Conservation (phyloP, 2,888 invertebrate species). For the Beris morrisii region DNA sequence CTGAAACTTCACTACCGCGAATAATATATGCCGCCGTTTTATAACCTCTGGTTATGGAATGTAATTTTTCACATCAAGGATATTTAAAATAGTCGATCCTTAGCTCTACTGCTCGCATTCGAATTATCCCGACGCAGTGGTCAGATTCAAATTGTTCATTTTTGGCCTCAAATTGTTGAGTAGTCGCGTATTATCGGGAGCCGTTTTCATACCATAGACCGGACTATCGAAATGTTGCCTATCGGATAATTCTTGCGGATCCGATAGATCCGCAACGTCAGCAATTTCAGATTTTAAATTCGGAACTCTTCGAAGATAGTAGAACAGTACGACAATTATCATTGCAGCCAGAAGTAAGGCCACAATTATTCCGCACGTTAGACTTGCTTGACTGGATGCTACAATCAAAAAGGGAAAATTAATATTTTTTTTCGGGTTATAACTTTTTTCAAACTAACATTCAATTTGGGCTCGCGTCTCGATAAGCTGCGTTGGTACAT, state of each 20-base stretch:
- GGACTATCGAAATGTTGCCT: conserved; percentile 85
- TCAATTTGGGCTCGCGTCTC: conserved; percentile 44
- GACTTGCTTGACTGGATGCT: conserved; percentile 58
- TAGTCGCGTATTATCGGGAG: conserved; percentile 59
- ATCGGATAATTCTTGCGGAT: conserved; percentile 62
- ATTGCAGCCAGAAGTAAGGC: conserved; percentile 64
- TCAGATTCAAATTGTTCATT: conserved; percentile 53
- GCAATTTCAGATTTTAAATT: conserved; percentile 85
- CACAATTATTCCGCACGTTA: conserved; percentile 66
- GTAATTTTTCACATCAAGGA: too few relatives aligned
- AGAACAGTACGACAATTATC: conserved; percentile 68
- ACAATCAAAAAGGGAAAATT: conserved; percentile 17
- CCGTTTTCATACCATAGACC: conserved; percentile 77
- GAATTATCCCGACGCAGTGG: conserved; percentile 55
- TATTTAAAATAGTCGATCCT: background rate
- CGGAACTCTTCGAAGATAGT: conserved; percentile 78
- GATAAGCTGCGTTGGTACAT: conserved; percentile 52
- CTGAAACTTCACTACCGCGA: too few relatives aligned
- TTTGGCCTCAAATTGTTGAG: conserved; percentile 51
- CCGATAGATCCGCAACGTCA: conserved; percentile 81
- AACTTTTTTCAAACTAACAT: conserved; percentile 43
- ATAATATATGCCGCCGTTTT: too few relatives aligned
- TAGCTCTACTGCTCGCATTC: conserved; percentile 58
- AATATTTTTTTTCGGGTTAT: background rate
- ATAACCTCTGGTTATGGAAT: too few relatives aligned